Evolutionary conservation across 2,113 vertebrate genomes (phyloP).

Genomic region (Cromileptes altivelis): DNA sequence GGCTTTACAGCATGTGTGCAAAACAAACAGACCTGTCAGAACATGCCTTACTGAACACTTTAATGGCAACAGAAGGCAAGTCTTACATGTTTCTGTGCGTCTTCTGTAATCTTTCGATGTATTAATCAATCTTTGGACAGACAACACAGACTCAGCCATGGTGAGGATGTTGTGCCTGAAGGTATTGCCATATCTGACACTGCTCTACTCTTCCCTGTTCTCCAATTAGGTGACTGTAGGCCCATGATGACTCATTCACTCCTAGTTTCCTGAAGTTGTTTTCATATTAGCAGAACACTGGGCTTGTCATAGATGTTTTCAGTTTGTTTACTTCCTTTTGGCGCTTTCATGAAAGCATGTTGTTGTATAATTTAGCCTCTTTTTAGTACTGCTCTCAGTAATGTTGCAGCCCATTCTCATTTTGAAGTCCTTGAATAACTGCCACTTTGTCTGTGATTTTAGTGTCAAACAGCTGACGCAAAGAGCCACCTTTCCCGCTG

Average conservation of each 20-base stretch:
- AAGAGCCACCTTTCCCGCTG: too few species aligned
- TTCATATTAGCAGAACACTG: not conserved
- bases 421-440: too few species aligned
- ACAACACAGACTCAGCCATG: not conserved
- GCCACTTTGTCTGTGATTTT: too few species aligned
- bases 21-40: slow-evolving; percentile 12
- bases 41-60: not conserved
- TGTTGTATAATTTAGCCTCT: not conserved
- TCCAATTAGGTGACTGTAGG: too few species aligned
- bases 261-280: not conserved
- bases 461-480: too few species aligned
- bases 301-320: not conserved
- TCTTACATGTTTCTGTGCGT: not conserved
- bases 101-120: not conserved
- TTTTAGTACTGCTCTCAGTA: not conserved
- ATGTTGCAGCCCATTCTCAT: too few species aligned
- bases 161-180: not conserved
- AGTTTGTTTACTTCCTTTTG: not conserved
- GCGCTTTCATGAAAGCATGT: not conserved
- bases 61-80: not conserved
- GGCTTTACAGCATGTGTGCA: not conserved
- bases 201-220: not conserved
- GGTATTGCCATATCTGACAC: too few species aligned
- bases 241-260: not conserved
- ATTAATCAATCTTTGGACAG: not conserved